A percentile compares a stretch with the other conserved stretches of the same genome.
These are phyloP conservation scores for Chrysocyon brachyurus DNA, from an alignment of 2,797 vertebrate species.

Conservation along the genomic window DNA sequence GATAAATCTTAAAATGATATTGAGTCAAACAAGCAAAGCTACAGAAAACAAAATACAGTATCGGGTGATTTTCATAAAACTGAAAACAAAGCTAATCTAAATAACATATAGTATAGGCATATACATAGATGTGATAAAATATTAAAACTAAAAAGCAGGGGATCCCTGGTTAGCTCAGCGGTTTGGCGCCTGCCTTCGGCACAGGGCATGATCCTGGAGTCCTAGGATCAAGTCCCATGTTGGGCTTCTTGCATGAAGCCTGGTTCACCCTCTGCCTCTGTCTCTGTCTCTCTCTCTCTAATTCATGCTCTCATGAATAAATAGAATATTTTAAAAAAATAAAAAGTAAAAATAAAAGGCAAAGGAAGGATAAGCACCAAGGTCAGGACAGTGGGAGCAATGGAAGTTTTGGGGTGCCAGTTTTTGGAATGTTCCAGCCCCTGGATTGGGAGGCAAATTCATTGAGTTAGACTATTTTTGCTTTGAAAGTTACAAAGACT, in stretches of 20 bases:
- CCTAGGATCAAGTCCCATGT: no score
- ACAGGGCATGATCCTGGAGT: no score
- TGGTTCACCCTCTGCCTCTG: no score
- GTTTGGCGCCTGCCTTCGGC: no score
- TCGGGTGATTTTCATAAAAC: conserved; percentile 10
- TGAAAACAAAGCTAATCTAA: conserved; percentile 21
- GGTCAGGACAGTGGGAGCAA: neutral
- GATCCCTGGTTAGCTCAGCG: neutral
- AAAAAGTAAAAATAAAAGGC: neutral
- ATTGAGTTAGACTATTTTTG: neutral
- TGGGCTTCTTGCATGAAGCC: no score
- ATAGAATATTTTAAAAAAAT: no score
- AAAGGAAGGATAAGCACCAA: neutral
- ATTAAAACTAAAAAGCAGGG: conserved; percentile 4
- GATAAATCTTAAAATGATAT: neutral
- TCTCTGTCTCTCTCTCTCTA: no score
- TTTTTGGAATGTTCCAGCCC: neutral
- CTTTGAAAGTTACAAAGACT: neutral
- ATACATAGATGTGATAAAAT: neutral
- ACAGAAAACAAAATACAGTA: neutral
- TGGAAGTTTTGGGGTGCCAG: neutral
- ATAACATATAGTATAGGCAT: neutral
- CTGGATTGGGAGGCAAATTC: neutral
- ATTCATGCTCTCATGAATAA: no score
- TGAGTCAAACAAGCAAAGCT: neutral